Conservation (phyloP, 2,797 vertebrate genomes). For the Harpagifer antarcticus region DNA sequence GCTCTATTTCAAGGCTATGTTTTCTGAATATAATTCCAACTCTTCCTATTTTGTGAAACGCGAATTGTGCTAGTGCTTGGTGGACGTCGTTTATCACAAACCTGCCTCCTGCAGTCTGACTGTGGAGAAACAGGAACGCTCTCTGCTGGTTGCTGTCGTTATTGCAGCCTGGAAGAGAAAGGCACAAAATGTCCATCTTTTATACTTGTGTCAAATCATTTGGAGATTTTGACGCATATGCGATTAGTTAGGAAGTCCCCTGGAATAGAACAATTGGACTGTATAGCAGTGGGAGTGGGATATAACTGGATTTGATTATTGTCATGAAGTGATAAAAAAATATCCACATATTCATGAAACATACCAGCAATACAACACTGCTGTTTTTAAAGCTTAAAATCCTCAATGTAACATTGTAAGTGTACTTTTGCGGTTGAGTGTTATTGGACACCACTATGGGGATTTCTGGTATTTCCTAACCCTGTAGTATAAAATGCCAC, state of each 20-base stretch:
- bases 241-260: background rate
- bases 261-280: background rate
- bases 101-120: background rate
- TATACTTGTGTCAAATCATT: background rate
- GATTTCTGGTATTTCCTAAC: background rate
- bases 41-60: background rate
- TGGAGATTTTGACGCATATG: background rate
- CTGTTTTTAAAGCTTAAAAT: background rate
- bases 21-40: background rate
- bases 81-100: background rate
- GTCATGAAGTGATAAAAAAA: background rate
- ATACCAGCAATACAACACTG: background rate
- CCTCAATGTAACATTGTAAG: too few species aligned
- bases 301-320: background rate
- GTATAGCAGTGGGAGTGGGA: too few species aligned
- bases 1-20: background rate
- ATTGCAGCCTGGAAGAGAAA: conserved; percentile 21
- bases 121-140: conserved; percentile 44
- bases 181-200: background rate
- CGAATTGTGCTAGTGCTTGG: background rate
- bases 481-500: too few species aligned
- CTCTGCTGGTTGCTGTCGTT: background rate
- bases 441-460: too few species aligned
- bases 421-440: background rate
- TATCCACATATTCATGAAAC: background rate